Evolutionary conservation across 2,113 vertebrate genomes (phyloP), one percentile per base, ranked within the genome.

Genomic region (Gambusia affinis): DNA sequence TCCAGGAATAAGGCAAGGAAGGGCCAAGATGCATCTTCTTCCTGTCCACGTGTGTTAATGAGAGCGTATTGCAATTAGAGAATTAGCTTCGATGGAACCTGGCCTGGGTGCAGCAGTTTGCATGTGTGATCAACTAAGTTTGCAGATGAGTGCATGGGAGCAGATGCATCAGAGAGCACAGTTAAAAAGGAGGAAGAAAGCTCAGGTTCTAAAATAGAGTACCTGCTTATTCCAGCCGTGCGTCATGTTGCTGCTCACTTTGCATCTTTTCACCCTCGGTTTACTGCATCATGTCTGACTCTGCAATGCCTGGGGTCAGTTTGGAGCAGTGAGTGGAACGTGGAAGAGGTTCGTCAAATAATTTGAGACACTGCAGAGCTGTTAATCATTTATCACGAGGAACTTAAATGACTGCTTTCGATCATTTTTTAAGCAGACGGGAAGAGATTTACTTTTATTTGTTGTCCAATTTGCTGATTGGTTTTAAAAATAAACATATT

Each of bases 1-100:
- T 75, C 66, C 74, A 79, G 73, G 73, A 80, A 76, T 60, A 62
- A 80, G 72, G 83, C 64, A 72, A 15, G 71, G 69, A 73, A 70
- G 74, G 75, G 24, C 63, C 27, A 44, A 66, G 84, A 90, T 91
- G 87, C 86, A 89, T 92, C 91, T 92, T 90, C 87, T 76, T 89
- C 60, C 61, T 68, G 68, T 83, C 72, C 19, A 31, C 70, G 75
- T 80, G 70, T 47, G 12, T 74, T 76, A 64, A 57, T 81, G 74
- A 69, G 71, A 51, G 4, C 47, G 27, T 30, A 54, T 29, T 72
- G 33, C 39, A 57, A 60, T 28, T 54, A 60, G 74, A 51, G n/a
- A 22, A 33, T 11, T 22, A 19, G 14, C 62, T 12, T 67, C 68
- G 42, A 51, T 51, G 64, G 68, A 67, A 35, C 22, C 42, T 24